Conservation (phyloP, 2,888 invertebrate genomes). For the Bombyx huttoni region DNA sequence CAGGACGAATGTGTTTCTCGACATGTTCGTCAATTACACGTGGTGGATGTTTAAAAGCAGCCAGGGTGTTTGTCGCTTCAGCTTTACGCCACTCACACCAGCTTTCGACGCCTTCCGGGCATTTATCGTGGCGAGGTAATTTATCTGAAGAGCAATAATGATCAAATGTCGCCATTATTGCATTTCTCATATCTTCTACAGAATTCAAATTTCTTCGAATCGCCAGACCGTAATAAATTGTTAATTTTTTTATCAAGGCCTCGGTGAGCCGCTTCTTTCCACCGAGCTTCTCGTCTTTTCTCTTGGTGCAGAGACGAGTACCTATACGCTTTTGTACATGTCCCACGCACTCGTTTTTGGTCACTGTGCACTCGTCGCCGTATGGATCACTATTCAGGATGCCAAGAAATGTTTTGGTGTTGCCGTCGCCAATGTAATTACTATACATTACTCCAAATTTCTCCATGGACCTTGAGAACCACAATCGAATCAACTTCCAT, state of each 20-base stretch:
- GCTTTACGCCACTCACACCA: neutral
- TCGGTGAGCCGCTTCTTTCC: neutral
- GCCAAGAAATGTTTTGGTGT: no score
- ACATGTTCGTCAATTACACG: no score
- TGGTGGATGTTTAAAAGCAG: neutral
- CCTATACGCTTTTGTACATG: constrained; percentile 3
- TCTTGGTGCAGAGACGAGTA: constrained; percentile 1
- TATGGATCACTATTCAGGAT: no score
- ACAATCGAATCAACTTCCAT: constrained; percentile 1
- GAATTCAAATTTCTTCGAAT: neutral
- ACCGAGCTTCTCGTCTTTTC: neutral
- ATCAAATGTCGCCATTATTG: neutral
- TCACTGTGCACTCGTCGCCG: no score
- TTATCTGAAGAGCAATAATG: neutral
- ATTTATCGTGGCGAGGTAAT: neutral
- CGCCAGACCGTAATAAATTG: neutral
- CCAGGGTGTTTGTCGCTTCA: neutral
- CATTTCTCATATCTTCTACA: neutral
- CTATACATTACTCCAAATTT: no score
- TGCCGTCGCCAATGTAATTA: no score
- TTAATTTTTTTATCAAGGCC: neutral
- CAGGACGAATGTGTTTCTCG: no score
- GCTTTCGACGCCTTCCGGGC: neutral
- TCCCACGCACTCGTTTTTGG: constrained; percentile 5
- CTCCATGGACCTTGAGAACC: no score